Base-by-base conservation (phyloP, 23 tunicate genomes). In the Ciona savignyi region DNA sequence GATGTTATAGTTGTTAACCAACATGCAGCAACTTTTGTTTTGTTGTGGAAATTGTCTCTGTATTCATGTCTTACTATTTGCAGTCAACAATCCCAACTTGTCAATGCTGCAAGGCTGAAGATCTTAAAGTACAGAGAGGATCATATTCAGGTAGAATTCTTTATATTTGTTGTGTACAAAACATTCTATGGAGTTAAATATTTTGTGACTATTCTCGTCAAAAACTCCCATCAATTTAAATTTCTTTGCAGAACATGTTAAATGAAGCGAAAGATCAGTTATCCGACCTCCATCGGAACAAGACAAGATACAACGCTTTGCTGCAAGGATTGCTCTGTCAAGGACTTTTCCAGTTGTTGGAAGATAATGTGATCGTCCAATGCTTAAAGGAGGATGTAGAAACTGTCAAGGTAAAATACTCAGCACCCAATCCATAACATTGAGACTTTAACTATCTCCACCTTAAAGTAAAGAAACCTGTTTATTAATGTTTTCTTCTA, bases 61-160 rank as follows among this genome's bases (percentile, higher is more conserved):
- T n/a, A n/a, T n/a, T n/a, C n/a, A n/a, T n/a, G n/a, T n/a, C n/a
- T n/a, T n/a, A n/a, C n/a, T 42, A 15, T 42, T 63, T 83, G 9
- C 78, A 90, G 97, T 23, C 89, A 90, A 75, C 86, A 83, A 63
- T 90, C 97, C 2, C 97, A 90, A 62, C 33, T 90, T 48, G 80
- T 90, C 62, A 90, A 90, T 75, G 65, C 83, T 11, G 74, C 97
- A 35, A 64, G 97, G 32, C 74, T 90, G 49, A 74, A 74, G 34
- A 74, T 90, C 23, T 78, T 90, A 4, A 90, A 90, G 78, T 72
- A 65, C 65, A 51, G 90, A 35, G 97, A 90, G 83, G 90, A 83
- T 29, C 87, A 90, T 51, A 90, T 90, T 48, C 80, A 90, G 77
- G 96, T 87, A 76, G 62, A 32, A 23, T n/a, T n/a, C n/a, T n/a